Evolutionary conservation across 2,797 vertebrate species (phyloP).

Genomic region (Lateolabrax maculatus): DNA sequence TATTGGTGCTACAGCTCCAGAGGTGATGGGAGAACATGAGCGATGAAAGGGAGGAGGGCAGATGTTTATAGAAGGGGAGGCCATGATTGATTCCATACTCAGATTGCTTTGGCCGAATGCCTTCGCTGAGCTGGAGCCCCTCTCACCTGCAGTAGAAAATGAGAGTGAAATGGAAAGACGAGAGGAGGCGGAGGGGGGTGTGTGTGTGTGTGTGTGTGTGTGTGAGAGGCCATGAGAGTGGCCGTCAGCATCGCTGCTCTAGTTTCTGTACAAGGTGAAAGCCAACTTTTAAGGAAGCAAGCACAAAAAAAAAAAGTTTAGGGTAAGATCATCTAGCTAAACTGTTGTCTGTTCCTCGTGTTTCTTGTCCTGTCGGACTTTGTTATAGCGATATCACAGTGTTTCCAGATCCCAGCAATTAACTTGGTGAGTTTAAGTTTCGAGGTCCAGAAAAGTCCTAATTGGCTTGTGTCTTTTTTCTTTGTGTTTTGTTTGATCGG

Average conservation of each 20-base stretch:
- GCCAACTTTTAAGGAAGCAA: not conserved
- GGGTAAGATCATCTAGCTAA: too few relatives aligned
- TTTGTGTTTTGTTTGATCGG: too few relatives aligned
- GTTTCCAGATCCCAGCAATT: too few relatives aligned
- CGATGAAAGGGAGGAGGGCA: not conserved
- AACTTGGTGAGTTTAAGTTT: too few relatives aligned
- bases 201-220: not conserved
- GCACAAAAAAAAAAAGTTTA: too few relatives aligned
- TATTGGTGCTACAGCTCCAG: not conserved
- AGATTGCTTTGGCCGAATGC: constrained; percentile 42
- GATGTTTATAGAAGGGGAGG: constrained; percentile 42
- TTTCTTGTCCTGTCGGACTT: too few relatives aligned
- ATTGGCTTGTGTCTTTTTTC: too few relatives aligned
- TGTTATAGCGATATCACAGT: too few relatives aligned
- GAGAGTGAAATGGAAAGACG: constrained; percentile 29
- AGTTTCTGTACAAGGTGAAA: constrained; percentile 11
- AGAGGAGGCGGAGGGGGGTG: not conserved
- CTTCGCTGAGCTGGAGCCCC: not conserved
- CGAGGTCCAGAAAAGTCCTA: too few relatives aligned
- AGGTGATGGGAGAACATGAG: constrained; percentile 21
- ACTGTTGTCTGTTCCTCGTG: too few relatives aligned
- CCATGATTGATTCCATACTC: constrained; percentile 46
- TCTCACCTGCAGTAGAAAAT: constrained; percentile 48
- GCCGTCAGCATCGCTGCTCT: not conserved
- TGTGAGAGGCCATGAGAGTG: not conserved